Conservation (phyloP, 2,888 invertebrate species). For the Taenaris catops region DNA sequence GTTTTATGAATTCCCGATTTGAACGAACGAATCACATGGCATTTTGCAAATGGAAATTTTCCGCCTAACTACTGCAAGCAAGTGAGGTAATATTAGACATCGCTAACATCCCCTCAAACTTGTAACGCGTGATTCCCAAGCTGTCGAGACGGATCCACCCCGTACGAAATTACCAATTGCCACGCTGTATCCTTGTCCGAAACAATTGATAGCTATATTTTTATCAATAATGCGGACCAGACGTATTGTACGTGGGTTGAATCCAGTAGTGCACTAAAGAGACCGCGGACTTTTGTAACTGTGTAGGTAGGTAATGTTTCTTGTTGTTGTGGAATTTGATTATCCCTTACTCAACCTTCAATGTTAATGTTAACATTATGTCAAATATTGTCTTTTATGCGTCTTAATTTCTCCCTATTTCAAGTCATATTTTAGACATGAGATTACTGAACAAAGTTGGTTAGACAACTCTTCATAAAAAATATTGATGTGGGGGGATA, state of each 20-base stretch:
- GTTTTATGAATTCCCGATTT: no score
- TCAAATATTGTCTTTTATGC: no score
- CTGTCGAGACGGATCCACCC: conserved; percentile 6
- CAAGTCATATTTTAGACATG: no score
- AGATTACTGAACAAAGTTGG: no score
- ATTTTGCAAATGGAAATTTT: conserved; percentile 5
- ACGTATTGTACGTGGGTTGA: conserved; percentile 69
- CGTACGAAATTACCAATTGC: conserved; percentile 39
- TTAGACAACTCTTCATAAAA: no score
- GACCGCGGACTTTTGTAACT: conserved; percentile 45
- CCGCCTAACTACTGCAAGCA: not conserved
- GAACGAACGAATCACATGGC: no score
- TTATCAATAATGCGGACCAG: conserved; percentile 75
- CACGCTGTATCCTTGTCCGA: conserved; percentile 66
- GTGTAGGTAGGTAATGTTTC: conserved; percentile 36
- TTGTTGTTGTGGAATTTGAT: conserved; percentile 29
- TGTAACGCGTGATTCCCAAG: conserved; percentile 7
- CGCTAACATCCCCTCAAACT: conserved; percentile 1
- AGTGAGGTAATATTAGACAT: not conserved
- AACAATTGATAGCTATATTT: conserved; percentile 79
- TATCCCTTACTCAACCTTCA: conserved; percentile 32
- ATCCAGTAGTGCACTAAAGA: conserved; percentile 45
- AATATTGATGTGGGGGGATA: no score
- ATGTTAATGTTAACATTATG: no score
- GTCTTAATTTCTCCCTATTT: no score